Conservation (phyloP, 2,888 invertebrate genomes). For the Dasypogon diadema region DNA sequence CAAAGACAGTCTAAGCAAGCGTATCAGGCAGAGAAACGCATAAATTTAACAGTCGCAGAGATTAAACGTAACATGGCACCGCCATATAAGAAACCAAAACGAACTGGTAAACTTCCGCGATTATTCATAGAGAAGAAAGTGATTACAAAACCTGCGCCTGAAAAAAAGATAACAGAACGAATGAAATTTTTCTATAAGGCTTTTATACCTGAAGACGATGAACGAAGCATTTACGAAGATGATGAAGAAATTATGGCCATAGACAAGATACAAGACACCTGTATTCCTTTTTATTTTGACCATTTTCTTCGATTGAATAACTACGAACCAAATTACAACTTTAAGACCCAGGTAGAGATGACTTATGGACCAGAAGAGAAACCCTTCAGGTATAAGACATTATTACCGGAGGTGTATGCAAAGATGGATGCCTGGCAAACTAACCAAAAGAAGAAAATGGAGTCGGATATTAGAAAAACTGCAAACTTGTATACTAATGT, state of each 20-base stretch:
- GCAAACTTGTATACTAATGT: slow-evolving; percentile 62
- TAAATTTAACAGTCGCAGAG: slow-evolving; percentile 64
- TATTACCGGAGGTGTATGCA: slow-evolving; percentile 60
- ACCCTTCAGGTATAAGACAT: slow-evolving; percentile 58
- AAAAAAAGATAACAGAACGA: slow-evolving; percentile 61
- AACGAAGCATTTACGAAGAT: slow-evolving; percentile 57
- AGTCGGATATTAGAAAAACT: slow-evolving; percentile 65
- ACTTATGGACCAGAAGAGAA: slow-evolving; percentile 65
- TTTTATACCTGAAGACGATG: slow-evolving; percentile 57
- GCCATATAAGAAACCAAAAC: slow-evolving; percentile 61
- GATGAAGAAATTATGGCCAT: slow-evolving; percentile 52
- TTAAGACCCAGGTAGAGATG: slow-evolving; percentile 64
- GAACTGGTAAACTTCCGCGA: slow-evolving; percentile 61
- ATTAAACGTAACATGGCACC: slow-evolving; percentile 64
- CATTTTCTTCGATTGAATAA: slow-evolving; percentile 65
- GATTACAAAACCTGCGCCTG: slow-evolving; percentile 45
- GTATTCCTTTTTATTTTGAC: slow-evolving; percentile 67
- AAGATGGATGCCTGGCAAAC: slow-evolving; percentile 62
- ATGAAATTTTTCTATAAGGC: slow-evolving; percentile 64
- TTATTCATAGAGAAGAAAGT: slow-evolving; percentile 60
- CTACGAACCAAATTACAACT: slow-evolving; percentile 66
- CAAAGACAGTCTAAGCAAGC: slow-evolving; percentile 63
- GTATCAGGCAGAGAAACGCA: slow-evolving; percentile 63
- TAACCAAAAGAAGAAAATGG: slow-evolving; percentile 62
- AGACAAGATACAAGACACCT: slow-evolving; percentile 58